Percentiles rank a stretch among this genome's conserved stretches.
phyloP scores from a whole-genome alignment of 2,888 invertebrate genomes.

The Bursaphelenchus okinawaensis region DNA sequence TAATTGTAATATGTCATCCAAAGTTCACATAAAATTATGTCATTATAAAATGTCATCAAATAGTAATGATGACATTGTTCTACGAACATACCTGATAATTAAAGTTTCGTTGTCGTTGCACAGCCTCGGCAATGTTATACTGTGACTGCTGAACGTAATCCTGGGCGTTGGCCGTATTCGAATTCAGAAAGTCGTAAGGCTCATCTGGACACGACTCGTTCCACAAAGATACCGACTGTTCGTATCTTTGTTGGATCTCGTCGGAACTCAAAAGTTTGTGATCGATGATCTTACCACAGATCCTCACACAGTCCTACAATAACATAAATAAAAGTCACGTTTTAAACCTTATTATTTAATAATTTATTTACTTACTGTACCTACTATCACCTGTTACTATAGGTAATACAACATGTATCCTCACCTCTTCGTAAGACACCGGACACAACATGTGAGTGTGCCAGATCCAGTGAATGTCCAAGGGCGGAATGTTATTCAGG shows the following conservation, averaged over 20 bases:
- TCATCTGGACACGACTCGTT: slow-evolving; percentile 43
- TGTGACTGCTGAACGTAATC: slow-evolving; percentile 43
- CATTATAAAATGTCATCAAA: too few relatives aligned
- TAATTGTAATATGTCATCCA: neutral
- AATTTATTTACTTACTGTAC: neutral
- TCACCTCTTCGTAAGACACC: slow-evolving; percentile 42
- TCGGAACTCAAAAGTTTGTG: slow-evolving; percentile 58
- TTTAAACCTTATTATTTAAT: neutral
- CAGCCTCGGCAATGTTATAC: slow-evolving; percentile 60
- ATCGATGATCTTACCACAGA: slow-evolving; percentile 58
- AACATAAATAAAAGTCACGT: neutral
- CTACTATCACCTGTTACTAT: neutral
- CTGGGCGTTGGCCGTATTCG: slow-evolving; percentile 33
- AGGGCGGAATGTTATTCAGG: slow-evolving; percentile 58
- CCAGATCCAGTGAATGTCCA: slow-evolving; percentile 63
- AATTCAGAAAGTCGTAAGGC: slow-evolving; percentile 45
- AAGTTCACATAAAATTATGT: neutral
- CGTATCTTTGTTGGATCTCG: slow-evolving; percentile 42
- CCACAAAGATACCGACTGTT: slow-evolving; percentile 41
- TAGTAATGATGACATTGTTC: neutral
- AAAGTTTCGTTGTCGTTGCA: slow-evolving; percentile 60
- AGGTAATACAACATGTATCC: neutral
- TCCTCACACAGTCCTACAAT: slow-evolving; percentile 49
- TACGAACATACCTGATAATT: slow-evolving; percentile 60
- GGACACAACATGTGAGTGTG: slow-evolving; percentile 57